These are phyloP conservation scores for Aphrocallistes beatrix DNA, from an alignment of 37 sponge, comb jelly and placozoan species.

Conservation along the genomic window DNA sequence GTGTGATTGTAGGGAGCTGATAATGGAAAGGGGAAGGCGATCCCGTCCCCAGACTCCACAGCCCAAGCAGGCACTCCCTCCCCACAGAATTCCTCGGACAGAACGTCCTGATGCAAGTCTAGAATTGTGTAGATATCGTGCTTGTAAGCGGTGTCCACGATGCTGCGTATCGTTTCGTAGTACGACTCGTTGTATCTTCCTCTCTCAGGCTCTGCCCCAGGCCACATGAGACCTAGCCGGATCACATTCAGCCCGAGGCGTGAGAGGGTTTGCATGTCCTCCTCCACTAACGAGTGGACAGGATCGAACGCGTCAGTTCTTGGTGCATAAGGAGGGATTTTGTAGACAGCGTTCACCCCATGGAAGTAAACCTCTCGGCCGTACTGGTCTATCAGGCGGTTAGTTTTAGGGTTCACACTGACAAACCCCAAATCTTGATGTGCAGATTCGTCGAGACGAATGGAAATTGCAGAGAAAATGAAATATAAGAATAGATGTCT, in stretches of 20 bases:
- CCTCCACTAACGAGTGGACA: conserved; percentile 39
- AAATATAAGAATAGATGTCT: too few relatives aligned
- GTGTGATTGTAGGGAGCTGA: background rate
- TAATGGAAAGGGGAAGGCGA: background rate
- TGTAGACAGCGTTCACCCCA: conserved; percentile 73
- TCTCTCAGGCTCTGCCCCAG: conserved; percentile 65
- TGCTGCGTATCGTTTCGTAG: conserved; percentile 31
- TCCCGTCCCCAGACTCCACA: conserved; percentile 34
- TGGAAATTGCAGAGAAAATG: too few relatives aligned
- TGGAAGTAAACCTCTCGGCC: conserved; percentile 70
- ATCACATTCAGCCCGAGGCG: conserved; percentile 60
- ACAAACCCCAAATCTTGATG: background rate
- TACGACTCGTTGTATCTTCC: conserved; percentile 73
- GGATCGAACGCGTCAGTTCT: conserved; percentile 44
- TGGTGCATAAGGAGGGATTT: conserved; percentile 74
- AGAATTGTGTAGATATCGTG: conserved; percentile 69
- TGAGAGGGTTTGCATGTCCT: conserved; percentile 61
- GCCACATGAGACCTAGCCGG: conserved; percentile 85
- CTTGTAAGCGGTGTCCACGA: conserved; percentile 43
- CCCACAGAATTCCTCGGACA: conserved; percentile 60
- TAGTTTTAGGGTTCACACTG: conserved; percentile 41
- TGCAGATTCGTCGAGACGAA: too few relatives aligned
- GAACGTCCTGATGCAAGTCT: conserved; percentile 82
- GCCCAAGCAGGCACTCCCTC: conserved; percentile 85
- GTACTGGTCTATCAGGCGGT: conserved; percentile 39